phyloP scores from a whole-genome alignment of 2,888 invertebrate genomes.

The Monoplex corrugatus region DNA sequence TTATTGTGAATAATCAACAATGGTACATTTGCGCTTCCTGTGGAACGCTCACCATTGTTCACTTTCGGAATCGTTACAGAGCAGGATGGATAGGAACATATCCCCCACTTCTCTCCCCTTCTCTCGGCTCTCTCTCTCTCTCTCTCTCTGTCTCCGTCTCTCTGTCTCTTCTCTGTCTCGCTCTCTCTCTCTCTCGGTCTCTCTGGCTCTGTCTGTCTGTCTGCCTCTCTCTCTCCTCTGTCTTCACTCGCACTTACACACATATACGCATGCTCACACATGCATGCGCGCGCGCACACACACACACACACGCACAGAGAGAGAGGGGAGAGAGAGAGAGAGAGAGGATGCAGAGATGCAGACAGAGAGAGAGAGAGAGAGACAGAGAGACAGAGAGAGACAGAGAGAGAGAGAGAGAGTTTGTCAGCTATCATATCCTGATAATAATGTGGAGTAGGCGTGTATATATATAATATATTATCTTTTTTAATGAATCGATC shows the following conservation, averaged over 20 bases:
- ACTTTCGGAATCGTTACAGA: too few species aligned
- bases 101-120: neutral
- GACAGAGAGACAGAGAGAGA: neutral
- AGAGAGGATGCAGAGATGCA: neutral
- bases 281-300: neutral
- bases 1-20: too few species aligned
- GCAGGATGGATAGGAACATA: too few species aligned
- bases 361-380: neutral
- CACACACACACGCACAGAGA: neutral
- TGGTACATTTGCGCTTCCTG: too few species aligned
- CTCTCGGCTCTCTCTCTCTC: conserved; percentile 18
- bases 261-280: neutral
- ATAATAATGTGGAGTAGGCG: too few species aligned
- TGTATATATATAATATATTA: too few species aligned
- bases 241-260: neutral
- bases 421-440: neutral
- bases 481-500: too few species aligned
- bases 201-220: neutral
- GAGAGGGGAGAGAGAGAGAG: neutral
- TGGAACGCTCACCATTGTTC: too few species aligned
- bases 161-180: neutral
- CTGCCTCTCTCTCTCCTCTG: too few species aligned
- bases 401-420: neutral
- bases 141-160: neutral
- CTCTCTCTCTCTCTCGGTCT: neutral